These are phyloP conservation scores for Lytechinus variegatus DNA, from an alignment of 35 echinoderm and acorn worm species.

Conservation along the genomic window DNA sequence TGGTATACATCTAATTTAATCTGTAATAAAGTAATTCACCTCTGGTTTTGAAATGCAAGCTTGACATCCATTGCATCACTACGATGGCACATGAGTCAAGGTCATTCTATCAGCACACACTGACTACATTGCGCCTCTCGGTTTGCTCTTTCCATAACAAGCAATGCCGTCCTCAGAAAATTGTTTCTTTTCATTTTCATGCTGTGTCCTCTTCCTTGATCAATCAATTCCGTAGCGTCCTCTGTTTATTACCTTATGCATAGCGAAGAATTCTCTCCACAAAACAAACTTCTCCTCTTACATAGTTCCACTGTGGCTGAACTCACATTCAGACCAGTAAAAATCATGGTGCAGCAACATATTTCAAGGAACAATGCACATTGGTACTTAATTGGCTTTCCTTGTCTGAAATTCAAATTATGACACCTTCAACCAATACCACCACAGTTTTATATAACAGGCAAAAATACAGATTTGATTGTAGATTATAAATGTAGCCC, in stretches of 20 bases:
- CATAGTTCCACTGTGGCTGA: not conserved
- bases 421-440: too few relatives aligned
- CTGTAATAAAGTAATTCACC: too few relatives aligned
- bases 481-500: too few relatives aligned
- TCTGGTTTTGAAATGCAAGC: too few relatives aligned
- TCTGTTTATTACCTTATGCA: constrained; percentile 16
- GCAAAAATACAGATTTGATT: too few relatives aligned
- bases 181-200: not conserved
- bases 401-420: too few relatives aligned
- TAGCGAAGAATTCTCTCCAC: not conserved
- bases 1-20: too few relatives aligned
- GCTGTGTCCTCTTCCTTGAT: not conserved
- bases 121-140: not conserved
- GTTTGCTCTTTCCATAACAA: not conserved
- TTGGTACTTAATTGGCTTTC: too few relatives aligned
- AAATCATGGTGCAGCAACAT: too few relatives aligned
- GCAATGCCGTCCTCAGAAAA: not conserved
- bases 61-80: not conserved
- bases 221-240: not conserved
- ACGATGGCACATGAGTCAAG: not conserved
- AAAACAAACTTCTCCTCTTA: constrained; percentile 7
- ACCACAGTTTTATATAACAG: too few relatives aligned
- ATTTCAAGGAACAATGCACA: too few relatives aligned
- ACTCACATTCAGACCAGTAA: not conserved
- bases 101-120: not conserved